These are phyloP conservation scores for Hippocampus abdominalis DNA, from an alignment of 2,113 vertebrate species.

Conservation along the genomic window DNA sequence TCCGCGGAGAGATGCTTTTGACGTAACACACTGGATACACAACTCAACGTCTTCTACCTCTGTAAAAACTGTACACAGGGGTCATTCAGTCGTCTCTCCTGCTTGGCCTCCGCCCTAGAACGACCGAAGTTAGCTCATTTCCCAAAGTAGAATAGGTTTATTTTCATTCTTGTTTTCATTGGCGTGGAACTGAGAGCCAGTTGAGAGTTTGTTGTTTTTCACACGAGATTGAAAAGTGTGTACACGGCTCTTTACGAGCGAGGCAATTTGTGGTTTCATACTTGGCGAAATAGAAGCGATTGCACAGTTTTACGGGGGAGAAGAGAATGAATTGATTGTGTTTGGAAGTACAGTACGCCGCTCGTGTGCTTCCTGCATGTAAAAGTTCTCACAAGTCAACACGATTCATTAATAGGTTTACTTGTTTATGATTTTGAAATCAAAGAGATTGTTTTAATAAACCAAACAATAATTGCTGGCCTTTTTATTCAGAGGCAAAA, in stretches of 20 bases:
- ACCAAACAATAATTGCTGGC: background rate
- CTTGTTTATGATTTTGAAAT: background rate
- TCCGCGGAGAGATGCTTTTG: slow-evolving; percentile 12
- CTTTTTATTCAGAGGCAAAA: background rate
- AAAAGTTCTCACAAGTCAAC: background rate
- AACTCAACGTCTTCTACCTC: background rate
- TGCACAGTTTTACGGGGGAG: slow-evolving; percentile 29
- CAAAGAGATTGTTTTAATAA: background rate
- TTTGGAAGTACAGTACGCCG: slow-evolving; percentile 3
- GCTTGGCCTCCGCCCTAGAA: background rate
- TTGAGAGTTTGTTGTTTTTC: slow-evolving; percentile 32
- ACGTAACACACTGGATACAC: slow-evolving; percentile 3
- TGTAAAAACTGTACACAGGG: background rate
- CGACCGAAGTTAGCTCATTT: background rate
- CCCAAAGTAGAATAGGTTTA: background rate
- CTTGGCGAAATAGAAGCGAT: slow-evolving; percentile 39
- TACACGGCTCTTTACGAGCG: slow-evolving; percentile 43
- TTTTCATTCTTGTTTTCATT: background rate
- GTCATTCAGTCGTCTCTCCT: background rate
- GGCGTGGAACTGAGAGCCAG: slow-evolving; percentile 21
- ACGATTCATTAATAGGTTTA: background rate
- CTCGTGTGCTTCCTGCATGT: background rate
- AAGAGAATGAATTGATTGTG: slow-evolving; percentile 43
- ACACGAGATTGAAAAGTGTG: slow-evolving; percentile 28
- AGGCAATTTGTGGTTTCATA: slow-evolving; percentile 46